Conservation (phyloP, 2,797 vertebrate genomes). For the Coendou prehensilis region DNA sequence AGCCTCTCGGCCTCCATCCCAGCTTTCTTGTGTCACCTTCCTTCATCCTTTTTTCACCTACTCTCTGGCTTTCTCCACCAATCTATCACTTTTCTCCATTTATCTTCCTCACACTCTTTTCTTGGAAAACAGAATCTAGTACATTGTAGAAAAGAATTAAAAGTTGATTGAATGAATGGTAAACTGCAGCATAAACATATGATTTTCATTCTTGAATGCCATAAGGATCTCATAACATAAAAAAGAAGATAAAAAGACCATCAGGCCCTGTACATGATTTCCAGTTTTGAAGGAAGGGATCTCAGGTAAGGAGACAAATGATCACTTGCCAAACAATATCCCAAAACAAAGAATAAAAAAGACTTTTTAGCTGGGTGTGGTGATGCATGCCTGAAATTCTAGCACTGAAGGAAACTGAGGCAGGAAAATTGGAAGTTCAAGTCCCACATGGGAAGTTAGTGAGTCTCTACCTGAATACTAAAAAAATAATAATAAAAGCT, state of each 20-base stretch:
- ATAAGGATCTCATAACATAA: conserved; percentile 3
- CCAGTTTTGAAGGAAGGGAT: conserved; percentile 31
- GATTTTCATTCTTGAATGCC: not conserved
- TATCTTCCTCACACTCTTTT: not conserved
- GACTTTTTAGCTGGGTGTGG: fast-evolving
- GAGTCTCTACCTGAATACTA: not conserved
- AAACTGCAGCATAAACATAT: not conserved
- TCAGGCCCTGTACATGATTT: not conserved
- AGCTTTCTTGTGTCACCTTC: not conserved
- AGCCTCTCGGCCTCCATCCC: not conserved
- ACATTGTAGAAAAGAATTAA: not conserved
- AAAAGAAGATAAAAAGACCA: not conserved
- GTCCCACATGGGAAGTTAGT: not conserved
- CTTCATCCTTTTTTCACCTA: not conserved
- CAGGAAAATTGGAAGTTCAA: not conserved
- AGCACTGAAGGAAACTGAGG: not conserved
- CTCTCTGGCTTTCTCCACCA: not conserved
- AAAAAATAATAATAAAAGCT: not conserved
- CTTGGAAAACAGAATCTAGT: conserved; percentile 5
- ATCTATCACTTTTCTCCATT: not conserved
- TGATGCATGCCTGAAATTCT: not conserved
- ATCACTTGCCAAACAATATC: not conserved
- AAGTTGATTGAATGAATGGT: not conserved
- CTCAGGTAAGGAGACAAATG: not conserved
- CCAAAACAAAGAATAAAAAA: not conserved